Conservation (phyloP, 2,888 invertebrate species). For the Urechis unicinctus region DNA sequence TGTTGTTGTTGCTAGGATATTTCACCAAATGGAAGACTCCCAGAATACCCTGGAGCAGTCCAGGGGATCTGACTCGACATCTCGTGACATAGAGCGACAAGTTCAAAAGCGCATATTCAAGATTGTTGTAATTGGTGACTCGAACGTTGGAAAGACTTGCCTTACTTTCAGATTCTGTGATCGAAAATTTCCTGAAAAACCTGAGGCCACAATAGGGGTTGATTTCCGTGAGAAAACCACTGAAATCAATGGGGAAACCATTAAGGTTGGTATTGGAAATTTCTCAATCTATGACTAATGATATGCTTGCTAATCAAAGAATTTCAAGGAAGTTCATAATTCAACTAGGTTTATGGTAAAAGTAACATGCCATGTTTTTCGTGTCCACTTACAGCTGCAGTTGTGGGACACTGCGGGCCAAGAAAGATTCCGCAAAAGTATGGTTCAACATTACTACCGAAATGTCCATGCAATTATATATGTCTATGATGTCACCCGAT, state of each 20-base stretch:
- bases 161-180: conserved; percentile 78
- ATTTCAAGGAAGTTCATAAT: no score
- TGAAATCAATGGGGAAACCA: conserved; percentile 66
- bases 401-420: conserved; percentile 99
- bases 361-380: no score
- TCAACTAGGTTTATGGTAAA: no score
- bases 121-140: conserved; percentile 95
- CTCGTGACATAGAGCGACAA: no score
- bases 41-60: no score
- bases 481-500: conserved; percentile 95
- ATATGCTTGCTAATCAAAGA: no score
- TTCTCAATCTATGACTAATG: no score
- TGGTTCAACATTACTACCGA: conserved; percentile 95
- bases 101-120: conserved; percentile 98
- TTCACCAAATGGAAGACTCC: no score
- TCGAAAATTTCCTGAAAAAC: conserved; percentile 96
- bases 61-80: no score
- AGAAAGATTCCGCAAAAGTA: conserved; percentile 80
- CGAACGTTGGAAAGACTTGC: conserved; percentile 96
- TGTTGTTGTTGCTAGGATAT: no score
- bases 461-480: conserved; percentile 95
- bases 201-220: conserved; percentile 96
- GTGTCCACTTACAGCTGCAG: conserved; percentile 83
- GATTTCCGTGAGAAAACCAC: conserved; percentile 99
- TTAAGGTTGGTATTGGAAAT: conserved; percentile 51